phyloP scores from a whole-genome alignment of 92 coral and sea anemone species.

The Micromussa lordhowensis region DNA sequence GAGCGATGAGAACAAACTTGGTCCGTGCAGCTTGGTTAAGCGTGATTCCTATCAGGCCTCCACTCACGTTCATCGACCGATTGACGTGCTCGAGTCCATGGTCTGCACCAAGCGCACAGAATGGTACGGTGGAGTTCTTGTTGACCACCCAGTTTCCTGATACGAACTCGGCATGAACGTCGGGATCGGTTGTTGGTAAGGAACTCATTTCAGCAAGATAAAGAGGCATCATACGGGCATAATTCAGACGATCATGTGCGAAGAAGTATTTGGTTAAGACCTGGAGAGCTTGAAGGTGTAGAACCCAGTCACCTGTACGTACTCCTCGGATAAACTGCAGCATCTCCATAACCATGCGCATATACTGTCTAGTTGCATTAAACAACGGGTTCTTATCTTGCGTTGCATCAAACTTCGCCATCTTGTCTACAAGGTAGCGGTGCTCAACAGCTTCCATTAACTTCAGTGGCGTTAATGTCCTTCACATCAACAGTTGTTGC shows the following conservation, averaged over 20 bases:
- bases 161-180: conserved; percentile 54
- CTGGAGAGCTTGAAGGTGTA: conserved; percentile 51
- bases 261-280: conserved; percentile 58
- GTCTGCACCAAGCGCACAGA: conserved; percentile 69
- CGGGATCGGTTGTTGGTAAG: conserved; percentile 52
- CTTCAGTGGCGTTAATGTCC: conserved; percentile 55
- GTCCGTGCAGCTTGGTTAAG: too few relatives aligned
- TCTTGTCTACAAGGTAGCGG: conserved; percentile 44
- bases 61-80: conserved; percentile 65
- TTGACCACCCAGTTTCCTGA: too few relatives aligned
- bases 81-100: conserved; percentile 60
- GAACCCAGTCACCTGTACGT: conserved; percentile 47
- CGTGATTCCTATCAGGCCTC: conserved; percentile 64
- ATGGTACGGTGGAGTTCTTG: too few relatives aligned
- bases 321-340: conserved; percentile 60
- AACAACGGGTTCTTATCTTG: conserved; percentile 39
- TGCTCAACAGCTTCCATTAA: conserved; percentile 41
- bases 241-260: conserved; percentile 63
- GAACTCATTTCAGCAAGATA: conserved; percentile 64
- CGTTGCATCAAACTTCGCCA: conserved; percentile 44
- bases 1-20: too few relatives aligned
- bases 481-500: conserved; percentile 62
- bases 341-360: conserved; percentile 71
- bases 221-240: conserved; percentile 70
- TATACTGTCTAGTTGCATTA: conserved; percentile 49